Conservation (phyloP, 2,797 vertebrate genomes). For the Acanthornis magna region DNA sequence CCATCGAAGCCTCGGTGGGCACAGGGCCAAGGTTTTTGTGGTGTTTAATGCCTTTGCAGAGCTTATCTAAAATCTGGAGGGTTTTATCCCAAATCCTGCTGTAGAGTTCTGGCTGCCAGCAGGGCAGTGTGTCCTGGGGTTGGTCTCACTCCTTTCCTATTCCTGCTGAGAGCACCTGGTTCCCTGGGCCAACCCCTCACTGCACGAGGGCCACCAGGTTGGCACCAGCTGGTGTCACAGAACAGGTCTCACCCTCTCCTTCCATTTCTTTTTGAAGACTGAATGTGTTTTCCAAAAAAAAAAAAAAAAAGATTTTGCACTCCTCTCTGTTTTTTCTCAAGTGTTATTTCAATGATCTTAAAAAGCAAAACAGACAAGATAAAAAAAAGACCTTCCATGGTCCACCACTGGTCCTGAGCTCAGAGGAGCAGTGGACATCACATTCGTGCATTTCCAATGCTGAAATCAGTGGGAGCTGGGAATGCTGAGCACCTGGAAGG, state of each 20-base stretch:
- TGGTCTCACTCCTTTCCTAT: neutral
- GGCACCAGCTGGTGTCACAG: neutral
- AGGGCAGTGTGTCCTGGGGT: neutral
- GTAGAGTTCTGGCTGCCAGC: neutral
- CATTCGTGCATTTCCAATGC: fast-evolving
- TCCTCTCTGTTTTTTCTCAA: neutral
- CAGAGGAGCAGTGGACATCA: neutral
- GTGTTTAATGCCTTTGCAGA: neutral
- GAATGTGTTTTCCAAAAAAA: neutral
- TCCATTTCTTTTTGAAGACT: neutral
- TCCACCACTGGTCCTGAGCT: neutral
- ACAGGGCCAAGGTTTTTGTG: neutral
- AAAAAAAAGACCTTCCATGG: neutral
- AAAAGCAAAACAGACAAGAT: neutral
- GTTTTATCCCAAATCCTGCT: neutral
- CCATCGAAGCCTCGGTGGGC: fast-evolving
- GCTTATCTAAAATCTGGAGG: neutral
- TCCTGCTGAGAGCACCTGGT: neutral
- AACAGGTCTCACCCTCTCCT: neutral
- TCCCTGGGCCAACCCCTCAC: neutral
- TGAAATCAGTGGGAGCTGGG: neutral
- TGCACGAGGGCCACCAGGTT: neutral
- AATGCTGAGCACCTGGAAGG: neutral
- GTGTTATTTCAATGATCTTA: neutral
- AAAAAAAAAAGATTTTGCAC: neutral